Evolutionary conservation across 1,140 invertebrate genomes (phyloP).

Genomic region (Pogonomyrmex californicus): DNA sequence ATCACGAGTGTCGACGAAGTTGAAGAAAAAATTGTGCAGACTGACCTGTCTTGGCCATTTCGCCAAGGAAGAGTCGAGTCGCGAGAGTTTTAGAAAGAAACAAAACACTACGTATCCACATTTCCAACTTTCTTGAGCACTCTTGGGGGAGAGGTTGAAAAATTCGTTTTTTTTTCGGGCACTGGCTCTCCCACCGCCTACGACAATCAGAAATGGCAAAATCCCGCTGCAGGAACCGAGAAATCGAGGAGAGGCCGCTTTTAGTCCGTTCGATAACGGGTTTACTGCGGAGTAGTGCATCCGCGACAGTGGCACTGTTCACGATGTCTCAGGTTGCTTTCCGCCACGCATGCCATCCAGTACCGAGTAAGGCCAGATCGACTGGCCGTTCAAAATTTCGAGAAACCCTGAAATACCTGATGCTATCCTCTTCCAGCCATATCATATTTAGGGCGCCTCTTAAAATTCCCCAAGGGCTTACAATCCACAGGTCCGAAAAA

Average conservation of each 20-base stretch:
- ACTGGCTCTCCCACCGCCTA: slow-evolving; percentile 22
- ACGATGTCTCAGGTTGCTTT: slow-evolving; percentile 65
- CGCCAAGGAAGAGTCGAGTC: neutral
- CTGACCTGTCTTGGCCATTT: neutral
- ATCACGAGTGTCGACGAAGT: neutral
- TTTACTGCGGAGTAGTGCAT: slow-evolving; percentile 39
- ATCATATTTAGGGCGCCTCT: neutral
- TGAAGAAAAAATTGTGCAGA: neutral
- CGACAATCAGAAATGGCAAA: slow-evolving; percentile 28
- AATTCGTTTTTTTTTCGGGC: slow-evolving; percentile 21
- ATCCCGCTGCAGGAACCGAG: slow-evolving; percentile 9
- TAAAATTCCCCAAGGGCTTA: neutral
- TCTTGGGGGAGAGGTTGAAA: neutral
- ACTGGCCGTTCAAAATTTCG: slow-evolving; percentile 1
- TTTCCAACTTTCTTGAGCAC: neutral
- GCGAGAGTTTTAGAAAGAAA: neutral
- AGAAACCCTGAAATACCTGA: neutral
- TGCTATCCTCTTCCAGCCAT: neutral
- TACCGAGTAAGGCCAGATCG: too few species aligned
- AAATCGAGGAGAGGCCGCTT: slow-evolving; percentile 39
- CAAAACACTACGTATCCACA: neutral
- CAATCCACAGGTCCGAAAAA: neutral
- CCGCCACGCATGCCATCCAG: slow-evolving; percentile 3
- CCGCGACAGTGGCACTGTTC: slow-evolving; percentile 73
- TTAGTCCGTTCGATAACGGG: slow-evolving; percentile 75